These are phyloP conservation scores for Chamaetylas fuelleborni DNA, from an alignment of 2,113 vertebrate genomes.

Conservation along the genomic window DNA sequence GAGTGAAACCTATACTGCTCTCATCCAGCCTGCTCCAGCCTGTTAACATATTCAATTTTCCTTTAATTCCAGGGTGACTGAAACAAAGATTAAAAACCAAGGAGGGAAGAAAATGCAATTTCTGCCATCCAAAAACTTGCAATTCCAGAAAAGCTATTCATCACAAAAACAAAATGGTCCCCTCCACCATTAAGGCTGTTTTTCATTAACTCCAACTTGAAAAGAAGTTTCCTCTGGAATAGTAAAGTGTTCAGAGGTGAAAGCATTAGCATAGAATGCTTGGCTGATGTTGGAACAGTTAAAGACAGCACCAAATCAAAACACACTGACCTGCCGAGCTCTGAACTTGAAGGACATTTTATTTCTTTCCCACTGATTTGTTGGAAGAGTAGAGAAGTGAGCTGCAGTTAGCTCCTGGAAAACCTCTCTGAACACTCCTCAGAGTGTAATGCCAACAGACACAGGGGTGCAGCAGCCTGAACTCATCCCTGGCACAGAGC, in stretches of 20 bases:
- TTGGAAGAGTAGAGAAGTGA: background rate
- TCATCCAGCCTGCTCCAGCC: background rate
- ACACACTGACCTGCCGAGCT: background rate
- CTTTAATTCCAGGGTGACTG: background rate
- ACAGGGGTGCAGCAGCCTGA: rapidly evolving
- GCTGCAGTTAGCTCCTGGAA: background rate
- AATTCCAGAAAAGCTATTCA: background rate
- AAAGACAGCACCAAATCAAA: background rate
- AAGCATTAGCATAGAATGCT: background rate
- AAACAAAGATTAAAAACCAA: slow-evolving; percentile 20
- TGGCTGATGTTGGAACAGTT: background rate
- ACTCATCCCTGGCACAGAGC: background rate
- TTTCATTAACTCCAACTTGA: background rate
- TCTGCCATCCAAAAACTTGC: background rate
- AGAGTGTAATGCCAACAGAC: background rate
- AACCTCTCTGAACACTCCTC: background rate
- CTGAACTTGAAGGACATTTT: background rate
- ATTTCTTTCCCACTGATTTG: background rate
- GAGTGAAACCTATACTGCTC: background rate
- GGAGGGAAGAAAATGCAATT: background rate
- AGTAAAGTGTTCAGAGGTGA: background rate
- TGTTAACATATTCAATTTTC: background rate
- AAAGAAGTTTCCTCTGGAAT: background rate
- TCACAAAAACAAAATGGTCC: background rate
- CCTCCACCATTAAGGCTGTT: background rate